Percentiles rank a stretch among this genome's conserved stretches.
phyloP scores from a whole-genome alignment of 2,888 invertebrate species.

The Aphidoletes aphidimyza region DNA sequence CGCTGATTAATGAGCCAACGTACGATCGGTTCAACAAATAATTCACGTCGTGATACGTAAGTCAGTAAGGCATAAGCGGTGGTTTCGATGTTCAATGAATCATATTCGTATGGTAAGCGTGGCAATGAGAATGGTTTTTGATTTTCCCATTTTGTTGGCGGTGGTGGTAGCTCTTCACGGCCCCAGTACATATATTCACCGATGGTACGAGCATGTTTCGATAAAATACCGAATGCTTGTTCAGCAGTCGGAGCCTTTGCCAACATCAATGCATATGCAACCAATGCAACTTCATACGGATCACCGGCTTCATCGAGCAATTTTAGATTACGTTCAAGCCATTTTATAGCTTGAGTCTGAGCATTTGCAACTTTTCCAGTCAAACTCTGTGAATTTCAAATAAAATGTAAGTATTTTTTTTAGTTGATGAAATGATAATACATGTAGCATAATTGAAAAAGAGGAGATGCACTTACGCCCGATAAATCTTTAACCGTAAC shows the following conservation, averaged over 20 bases:
- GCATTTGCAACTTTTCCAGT: conserved; percentile 81
- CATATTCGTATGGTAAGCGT: conserved; percentile 86
- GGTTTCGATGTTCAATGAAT: conserved; percentile 91
- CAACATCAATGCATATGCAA: conserved; percentile 86
- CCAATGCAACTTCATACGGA: conserved; percentile 88
- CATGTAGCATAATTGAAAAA: too few relatives aligned
- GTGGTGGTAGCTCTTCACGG: conserved; percentile 79
- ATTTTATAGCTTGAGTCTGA: conserved; percentile 78
- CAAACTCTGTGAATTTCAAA: conserved; percentile 68
- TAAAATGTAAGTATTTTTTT: background rate
- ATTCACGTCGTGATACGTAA: conserved; percentile 86
- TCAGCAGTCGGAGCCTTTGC: conserved; percentile 88
- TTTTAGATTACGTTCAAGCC: conserved; percentile 85
- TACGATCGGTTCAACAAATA: conserved; percentile 84
- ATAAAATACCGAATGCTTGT: conserved; percentile 80
- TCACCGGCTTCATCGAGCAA: conserved; percentile 77
- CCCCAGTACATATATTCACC: conserved; percentile 91
- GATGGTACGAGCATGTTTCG: conserved; percentile 73
- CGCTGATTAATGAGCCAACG: conserved; percentile 91
- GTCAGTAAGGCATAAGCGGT: conserved; percentile 92
- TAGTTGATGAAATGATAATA: background rate
- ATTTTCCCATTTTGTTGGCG: conserved; percentile 88
- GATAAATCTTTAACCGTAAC: conserved; percentile 84
- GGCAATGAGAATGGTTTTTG: conserved; percentile 91
- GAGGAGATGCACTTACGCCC: conserved; percentile 64